Conservation (phyloP, 2,888 invertebrate species). For the Parnassius smintheus region DNA sequence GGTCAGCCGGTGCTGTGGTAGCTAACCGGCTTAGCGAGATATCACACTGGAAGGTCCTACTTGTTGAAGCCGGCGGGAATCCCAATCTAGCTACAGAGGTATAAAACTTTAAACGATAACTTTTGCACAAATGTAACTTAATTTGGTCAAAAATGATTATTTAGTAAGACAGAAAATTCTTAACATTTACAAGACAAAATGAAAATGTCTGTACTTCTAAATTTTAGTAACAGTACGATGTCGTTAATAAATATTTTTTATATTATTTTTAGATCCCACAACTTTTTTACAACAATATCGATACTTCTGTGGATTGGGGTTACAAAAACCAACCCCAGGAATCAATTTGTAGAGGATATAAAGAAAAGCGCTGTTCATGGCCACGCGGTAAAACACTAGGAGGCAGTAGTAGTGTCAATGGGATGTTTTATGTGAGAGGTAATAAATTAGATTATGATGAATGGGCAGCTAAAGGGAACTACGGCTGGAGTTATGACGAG, state of each 20-base stretch:
- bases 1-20: slow-evolving; percentile 43
- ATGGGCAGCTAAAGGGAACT: slow-evolving; percentile 69
- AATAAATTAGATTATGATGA: slow-evolving; percentile 62
- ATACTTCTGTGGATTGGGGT: slow-evolving; percentile 73
- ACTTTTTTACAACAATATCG: slow-evolving; percentile 49
- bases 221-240: too few species aligned
- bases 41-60: slow-evolving; percentile 30
- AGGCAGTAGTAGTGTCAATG: slow-evolving; percentile 73
- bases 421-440: slow-evolving; percentile 74
- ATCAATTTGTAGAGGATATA: slow-evolving; percentile 62
- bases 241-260: too few species aligned
- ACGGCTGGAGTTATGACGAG: slow-evolving; percentile 60
- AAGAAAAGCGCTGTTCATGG: slow-evolving; percentile 67
- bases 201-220: too few species aligned
- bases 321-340: slow-evolving; percentile 75
- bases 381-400: slow-evolving; percentile 82
- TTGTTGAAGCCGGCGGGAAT: slow-evolving; percentile 41
- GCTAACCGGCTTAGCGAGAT: slow-evolving; percentile 37
- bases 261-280: slow-evolving; percentile 44
- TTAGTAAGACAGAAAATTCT: too few species aligned
- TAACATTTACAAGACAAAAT: too few species aligned
- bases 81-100: slow-evolving; percentile 76
- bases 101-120: too few species aligned
- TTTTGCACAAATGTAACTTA: too few species aligned
- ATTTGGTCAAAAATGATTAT: too few species aligned